Base-by-base conservation (phyloP, 2,113 vertebrate species). In the Pandion haliaetus region DNA sequence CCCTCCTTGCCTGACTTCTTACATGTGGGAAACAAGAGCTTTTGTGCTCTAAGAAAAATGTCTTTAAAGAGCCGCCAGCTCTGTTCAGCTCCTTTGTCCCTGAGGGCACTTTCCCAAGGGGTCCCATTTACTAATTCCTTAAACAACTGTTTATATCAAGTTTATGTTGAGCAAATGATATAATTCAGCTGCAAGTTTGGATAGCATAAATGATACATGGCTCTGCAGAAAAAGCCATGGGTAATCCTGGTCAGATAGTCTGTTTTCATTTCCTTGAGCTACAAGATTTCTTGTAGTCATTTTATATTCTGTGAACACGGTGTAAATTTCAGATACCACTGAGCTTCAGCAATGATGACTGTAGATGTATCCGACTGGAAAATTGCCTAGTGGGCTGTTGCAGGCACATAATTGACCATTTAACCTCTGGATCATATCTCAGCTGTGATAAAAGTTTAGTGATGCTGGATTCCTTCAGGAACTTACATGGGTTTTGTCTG, bases 401-500 rank as follows among this genome's bases (percentile, higher is more conserved):
- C 40, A 83, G 77, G 55, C 63, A 80, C 78, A 59, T 81, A 89
- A 97, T 77, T 86, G 58, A 86, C 71, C 50, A 72, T 88, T 96
- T 92, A 84, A 89, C 54, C 59, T 92, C 59, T 93, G 86, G 38
- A 62, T 94, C 62, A 86, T 54, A n/a, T 83, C 88, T 83, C 50
- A 90, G 71, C 52, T 91, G 36, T 87, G 73, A 82, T 82, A 72
- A 78, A 89, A 89, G 77, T 93, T 92, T 93, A 47, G 94, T 92
- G 92, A 94, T 89, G 40, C 26, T 83, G 40, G 57, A 78, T 90
- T 92, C 86, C 71, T 96, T 92, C 84, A 97, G 82, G 29, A 72
- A 76, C 45, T 36, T 92, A 85, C 2, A 11, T 81, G 55, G 19
- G 14, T 93, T 65, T 58, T 59, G 8, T 78, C 67, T 74, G 29